phyloP scores from a whole-genome alignment of 2,888 invertebrate species.

The Tethea ocularis region DNA sequence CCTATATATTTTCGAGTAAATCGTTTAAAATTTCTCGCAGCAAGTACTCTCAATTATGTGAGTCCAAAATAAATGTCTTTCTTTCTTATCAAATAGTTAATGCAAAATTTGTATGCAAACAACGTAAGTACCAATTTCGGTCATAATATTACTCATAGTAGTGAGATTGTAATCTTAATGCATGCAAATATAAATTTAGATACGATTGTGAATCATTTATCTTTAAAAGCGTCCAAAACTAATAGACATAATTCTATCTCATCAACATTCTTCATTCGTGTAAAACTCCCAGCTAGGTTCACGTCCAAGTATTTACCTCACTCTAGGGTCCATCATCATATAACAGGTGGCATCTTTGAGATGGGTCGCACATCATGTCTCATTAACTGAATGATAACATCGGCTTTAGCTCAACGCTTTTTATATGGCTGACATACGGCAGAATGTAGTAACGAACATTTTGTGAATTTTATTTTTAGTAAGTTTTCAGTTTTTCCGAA shows the following conservation, averaged over 20 bases:
- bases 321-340: constrained; percentile 4
- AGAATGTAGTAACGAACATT: neutral
- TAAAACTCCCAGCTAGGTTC: neutral
- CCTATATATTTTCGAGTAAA: no score
- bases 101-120: no score
- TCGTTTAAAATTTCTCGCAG: no score
- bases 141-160: no score
- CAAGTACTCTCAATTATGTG: no score
- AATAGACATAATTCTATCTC: neutral
- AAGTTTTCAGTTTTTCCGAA: no score
- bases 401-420: constrained; percentile 14
- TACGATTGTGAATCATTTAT: neutral
- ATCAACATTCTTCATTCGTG: neutral
- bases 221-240: neutral
- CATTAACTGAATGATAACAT: constrained; percentile 17
- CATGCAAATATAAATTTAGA: no score
- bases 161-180: no score
- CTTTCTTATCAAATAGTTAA: no score
- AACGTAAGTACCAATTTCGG: no score
- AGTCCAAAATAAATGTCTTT: no score
- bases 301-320: neutral
- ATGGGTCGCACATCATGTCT: constrained; percentile 12
- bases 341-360: constrained; percentile 16
- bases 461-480: neutral
- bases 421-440: neutral